Evolutionary conservation across 2,797 vertebrate genomes (phyloP).

Genomic region (Natrix natrix): DNA sequence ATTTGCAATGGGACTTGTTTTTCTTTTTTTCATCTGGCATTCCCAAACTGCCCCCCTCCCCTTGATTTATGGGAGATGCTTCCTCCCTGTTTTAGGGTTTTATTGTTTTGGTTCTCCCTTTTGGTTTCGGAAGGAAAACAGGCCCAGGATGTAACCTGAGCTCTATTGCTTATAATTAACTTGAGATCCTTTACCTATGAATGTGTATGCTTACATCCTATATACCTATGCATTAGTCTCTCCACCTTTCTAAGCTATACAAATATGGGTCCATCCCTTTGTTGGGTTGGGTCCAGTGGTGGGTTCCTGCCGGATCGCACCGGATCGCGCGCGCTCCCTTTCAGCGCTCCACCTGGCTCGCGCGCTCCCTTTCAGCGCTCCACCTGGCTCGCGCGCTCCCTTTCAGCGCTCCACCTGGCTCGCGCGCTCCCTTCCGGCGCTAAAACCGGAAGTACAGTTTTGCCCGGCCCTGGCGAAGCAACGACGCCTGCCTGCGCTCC

Average conservation of each 20-base stretch:
- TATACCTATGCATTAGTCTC: neutral
- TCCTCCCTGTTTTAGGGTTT: neutral
- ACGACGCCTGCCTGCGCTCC: too few species aligned
- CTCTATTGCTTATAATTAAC: neutral
- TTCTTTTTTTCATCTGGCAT: neutral
- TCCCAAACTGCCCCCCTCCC: neutral
- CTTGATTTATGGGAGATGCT: neutral
- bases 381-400: too few species aligned
- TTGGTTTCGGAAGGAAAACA: neutral
- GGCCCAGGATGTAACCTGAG: neutral
- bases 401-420: too few species aligned
- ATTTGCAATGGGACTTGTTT: neutral
- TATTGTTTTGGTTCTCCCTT: neutral
- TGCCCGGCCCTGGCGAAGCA: too few species aligned
- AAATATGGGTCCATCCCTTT: neutral
- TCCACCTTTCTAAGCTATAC: neutral
- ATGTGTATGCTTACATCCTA: neutral
- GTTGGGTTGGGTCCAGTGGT: neutral
- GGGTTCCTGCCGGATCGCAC: too few species aligned
- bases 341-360: too few species aligned
- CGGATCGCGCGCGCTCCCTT: too few species aligned
- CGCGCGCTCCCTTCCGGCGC: too few species aligned
- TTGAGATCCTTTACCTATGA: neutral
- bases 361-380: too few species aligned
- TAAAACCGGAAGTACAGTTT: too few species aligned